Conservation (phyloP, 2,797 vertebrate species). For the Lepilemur septentrionalis region DNA sequence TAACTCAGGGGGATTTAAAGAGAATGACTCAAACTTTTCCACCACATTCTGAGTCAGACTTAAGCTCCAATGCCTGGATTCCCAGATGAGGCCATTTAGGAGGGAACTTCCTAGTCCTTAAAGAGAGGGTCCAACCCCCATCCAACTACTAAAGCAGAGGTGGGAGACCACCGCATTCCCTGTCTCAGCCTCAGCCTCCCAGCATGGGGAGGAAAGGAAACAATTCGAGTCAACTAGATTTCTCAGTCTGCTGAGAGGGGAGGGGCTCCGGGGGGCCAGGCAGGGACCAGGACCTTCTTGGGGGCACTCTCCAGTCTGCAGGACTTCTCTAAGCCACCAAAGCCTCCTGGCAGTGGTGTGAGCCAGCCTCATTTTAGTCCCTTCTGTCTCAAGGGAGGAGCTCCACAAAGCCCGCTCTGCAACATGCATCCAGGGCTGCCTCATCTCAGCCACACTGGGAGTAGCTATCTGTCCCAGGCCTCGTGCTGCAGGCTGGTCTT, state of each 20-base stretch:
- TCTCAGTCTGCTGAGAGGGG: constrained; percentile 76
- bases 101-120: background rate
- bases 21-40: background rate
- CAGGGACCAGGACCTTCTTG: constrained; percentile 42
- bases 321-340: constrained; percentile 77
- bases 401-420: background rate
- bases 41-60: background rate
- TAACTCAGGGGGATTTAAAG: background rate
- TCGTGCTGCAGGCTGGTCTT: background rate
- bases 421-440: background rate
- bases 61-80: background rate
- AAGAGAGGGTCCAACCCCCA: background rate
- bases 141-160: background rate
- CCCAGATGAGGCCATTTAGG: background rate
- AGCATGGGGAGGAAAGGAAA: constrained; percentile 71
- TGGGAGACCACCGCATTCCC: background rate
- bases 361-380: constrained; percentile 44
- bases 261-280: background rate
- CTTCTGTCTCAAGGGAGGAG: constrained; percentile 43
- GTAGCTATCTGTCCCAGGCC: background rate
- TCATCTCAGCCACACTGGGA: background rate
- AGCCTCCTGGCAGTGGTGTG: constrained; percentile 60
- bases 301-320: constrained; percentile 76
- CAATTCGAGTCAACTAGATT: constrained; percentile 76
- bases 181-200: background rate